Evolutionary conservation across 2,888 invertebrate species (phyloP).

Genomic region (Kuschelorhynchus macadamiae): DNA sequence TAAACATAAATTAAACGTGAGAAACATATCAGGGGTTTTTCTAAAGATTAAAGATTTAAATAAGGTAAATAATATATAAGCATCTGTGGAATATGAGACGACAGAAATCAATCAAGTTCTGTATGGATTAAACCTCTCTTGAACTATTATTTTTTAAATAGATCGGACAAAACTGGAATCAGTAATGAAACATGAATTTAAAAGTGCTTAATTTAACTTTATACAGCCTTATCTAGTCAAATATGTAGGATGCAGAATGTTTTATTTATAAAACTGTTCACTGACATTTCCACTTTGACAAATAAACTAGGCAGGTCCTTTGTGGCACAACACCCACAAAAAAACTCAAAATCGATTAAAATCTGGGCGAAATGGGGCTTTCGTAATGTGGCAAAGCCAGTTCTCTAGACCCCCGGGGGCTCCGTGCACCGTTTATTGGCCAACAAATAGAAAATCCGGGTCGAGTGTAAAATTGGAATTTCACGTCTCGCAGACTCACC

Average conservation of each 20-base stretch:
- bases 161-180: too few relatives aligned
- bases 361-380: slow-evolving; percentile 39
- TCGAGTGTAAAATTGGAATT: slow-evolving; percentile 37
- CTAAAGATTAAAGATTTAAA: background rate
- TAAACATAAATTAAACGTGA: background rate
- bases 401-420: slow-evolving; percentile 1
- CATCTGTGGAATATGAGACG: too few relatives aligned
- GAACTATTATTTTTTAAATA: too few relatives aligned
- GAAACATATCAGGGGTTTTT: background rate
- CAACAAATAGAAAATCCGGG: slow-evolving; percentile 39
- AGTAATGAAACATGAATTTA: slow-evolving; percentile 14
- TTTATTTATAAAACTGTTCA: slow-evolving; percentile 45
- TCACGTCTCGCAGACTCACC: slow-evolving; percentile 72
- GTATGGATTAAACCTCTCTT: too few relatives aligned
- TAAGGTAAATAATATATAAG: too few relatives aligned
- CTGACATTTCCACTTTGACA: slow-evolving; percentile 52
- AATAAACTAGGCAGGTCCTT: slow-evolving; percentile 58
- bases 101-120: too few relatives aligned
- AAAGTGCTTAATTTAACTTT: slow-evolving; percentile 17
- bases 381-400: background rate
- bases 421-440: background rate
- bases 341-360: slow-evolving; percentile 46
- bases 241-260: slow-evolving; percentile 32
- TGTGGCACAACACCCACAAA: slow-evolving; percentile 52
- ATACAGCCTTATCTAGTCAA: slow-evolving; percentile 17